A percentile compares a stretch with the other conserved stretches of the same genome.
Evolutionary conservation across 2,113 vertebrate species (phyloP).

Genomic region (Tachysurus fulvidraco): DNA sequence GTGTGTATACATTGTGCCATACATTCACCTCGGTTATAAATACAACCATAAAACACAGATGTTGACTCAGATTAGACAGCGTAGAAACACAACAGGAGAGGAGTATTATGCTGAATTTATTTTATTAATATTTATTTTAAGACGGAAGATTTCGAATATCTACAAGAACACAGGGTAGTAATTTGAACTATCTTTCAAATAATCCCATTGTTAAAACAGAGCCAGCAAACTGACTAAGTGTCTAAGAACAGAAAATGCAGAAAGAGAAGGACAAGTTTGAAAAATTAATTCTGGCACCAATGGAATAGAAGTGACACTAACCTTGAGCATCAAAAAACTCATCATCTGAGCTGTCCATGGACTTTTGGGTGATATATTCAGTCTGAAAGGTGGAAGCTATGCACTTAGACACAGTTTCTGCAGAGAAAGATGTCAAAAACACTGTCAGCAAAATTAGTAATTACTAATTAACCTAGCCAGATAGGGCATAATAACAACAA

Average conservation of each 20-base stretch:
- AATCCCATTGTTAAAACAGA: not conserved
- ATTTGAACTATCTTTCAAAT: not conserved
- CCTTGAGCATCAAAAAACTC: conserved; percentile 98
- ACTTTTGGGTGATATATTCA: conserved; percentile 84
- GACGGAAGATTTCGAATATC: not conserved
- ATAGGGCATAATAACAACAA: not conserved
- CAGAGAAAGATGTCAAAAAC: conserved; percentile 25
- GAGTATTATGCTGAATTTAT: not conserved
- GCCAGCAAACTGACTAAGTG: not conserved
- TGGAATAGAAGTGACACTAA: conserved; percentile 67
- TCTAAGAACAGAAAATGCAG: not conserved
- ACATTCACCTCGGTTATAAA: not conserved
- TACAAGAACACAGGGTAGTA: not conserved
- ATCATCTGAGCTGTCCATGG: conserved; percentile 93
- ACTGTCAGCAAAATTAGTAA: conserved; percentile 13
- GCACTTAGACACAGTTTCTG: conserved; percentile 75
- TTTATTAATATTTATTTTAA: too few species aligned
- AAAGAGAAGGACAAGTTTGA: not conserved
- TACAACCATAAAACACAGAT: not conserved
- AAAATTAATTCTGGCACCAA: not conserved
- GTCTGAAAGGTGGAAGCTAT: conserved; percentile 80
- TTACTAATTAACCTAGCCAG: not conserved
- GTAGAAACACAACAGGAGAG: not conserved
- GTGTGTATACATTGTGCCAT: not conserved
- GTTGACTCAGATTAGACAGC: not conserved